These are phyloP conservation scores for Theropithecus gelada DNA, from an alignment of 2,113 vertebrate species.

Conservation along the genomic window DNA sequence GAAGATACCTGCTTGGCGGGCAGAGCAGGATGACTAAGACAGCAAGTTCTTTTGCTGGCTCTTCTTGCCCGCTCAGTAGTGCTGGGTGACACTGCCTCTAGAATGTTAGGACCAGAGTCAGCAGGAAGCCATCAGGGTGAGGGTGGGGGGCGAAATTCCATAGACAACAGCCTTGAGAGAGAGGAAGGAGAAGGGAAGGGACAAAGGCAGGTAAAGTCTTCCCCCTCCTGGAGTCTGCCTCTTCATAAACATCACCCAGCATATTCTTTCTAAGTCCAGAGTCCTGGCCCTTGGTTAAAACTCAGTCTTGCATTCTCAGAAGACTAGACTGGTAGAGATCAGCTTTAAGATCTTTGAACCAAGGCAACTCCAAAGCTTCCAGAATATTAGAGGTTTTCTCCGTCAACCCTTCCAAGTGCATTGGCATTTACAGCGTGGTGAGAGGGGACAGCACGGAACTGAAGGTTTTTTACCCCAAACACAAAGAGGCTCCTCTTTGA, in stretches of 20 bases:
- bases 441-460: background rate
- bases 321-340: background rate
- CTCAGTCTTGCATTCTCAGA: background rate
- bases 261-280: background rate
- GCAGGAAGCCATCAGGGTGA: slow-evolving; percentile 24
- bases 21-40: slow-evolving; percentile 51
- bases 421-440: background rate
- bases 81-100: slow-evolving; percentile 77
- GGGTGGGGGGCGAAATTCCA: background rate
- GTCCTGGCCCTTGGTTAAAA: background rate
- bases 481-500: background rate
- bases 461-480: background rate
- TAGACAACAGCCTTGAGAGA: background rate
- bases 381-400: background rate
- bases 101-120: slow-evolving; percentile 44
- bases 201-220: background rate
- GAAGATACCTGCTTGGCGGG: slow-evolving; percentile 76
- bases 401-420: background rate
- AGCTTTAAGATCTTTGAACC: background rate
- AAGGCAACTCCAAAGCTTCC: background rate
- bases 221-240: background rate
- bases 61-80: slow-evolving; percentile 75
- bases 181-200: background rate
- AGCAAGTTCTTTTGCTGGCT: slow-evolving; percentile 36
- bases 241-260: background rate